phyloP scores from a whole-genome alignment of 2,888 invertebrate genomes.

The Athetis lepigone region DNA sequence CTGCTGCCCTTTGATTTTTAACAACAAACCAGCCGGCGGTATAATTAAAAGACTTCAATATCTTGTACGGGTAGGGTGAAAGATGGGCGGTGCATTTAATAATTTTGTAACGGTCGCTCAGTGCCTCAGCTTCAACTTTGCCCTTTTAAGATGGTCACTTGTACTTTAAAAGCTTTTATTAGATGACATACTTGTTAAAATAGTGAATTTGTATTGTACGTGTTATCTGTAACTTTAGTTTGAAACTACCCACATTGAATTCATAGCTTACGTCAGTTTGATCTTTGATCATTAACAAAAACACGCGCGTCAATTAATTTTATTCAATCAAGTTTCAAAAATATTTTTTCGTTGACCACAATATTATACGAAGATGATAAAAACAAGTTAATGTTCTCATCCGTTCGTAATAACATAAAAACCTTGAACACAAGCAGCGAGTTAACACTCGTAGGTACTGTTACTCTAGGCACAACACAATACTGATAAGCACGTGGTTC shows the following conservation, averaged over 20 bases:
- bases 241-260: conserved; percentile 32
- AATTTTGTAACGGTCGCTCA: conserved; percentile 64
- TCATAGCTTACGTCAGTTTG: conserved; percentile 32
- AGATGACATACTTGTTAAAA: conserved; percentile 20
- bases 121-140: conserved; percentile 47
- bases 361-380: conserved; percentile 36
- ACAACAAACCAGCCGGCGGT: conserved; percentile 66
- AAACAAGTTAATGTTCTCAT: conserved; percentile 52
- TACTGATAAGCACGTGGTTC: conserved; percentile 84
- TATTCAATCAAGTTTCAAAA: conserved; percentile 37
- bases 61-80: conserved; percentile 69
- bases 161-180: conserved; percentile 34
- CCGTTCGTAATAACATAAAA: conserved; percentile 53
- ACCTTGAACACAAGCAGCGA: conserved; percentile 62
- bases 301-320: conserved; percentile 19
- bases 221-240: conserved; percentile 1
- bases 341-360: conserved; percentile 31
- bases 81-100: conserved; percentile 67
- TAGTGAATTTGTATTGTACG: too few species aligned
- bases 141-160: conserved; percentile 47
- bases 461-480: conserved; percentile 66
- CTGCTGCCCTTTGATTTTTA: conserved; percentile 76
- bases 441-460: conserved; percentile 58
- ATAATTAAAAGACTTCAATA: conserved; percentile 52
- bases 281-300: conserved; percentile 40